Conservation (phyloP, 2,888 invertebrate genomes). For the Achlya flavicornis region DNA sequence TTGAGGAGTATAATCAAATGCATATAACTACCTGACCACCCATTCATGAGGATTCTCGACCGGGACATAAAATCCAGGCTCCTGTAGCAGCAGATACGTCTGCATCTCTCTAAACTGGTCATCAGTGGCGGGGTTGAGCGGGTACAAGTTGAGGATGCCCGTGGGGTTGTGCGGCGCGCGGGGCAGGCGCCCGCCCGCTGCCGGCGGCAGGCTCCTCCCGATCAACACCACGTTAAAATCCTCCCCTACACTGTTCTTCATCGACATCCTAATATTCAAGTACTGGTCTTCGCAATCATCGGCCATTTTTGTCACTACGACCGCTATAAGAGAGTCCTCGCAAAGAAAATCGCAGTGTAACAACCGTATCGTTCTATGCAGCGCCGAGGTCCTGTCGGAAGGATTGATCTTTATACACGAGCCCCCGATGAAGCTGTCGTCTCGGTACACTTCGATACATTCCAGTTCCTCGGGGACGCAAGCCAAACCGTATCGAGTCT, state of each 20-base stretch:
- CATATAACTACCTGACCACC: conserved; percentile 59
- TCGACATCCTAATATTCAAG: conserved; percentile 52
- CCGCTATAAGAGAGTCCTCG: conserved; percentile 51
- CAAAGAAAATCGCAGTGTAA: conserved; percentile 67
- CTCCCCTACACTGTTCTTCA: conserved; percentile 31
- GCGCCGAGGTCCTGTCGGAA: conserved; percentile 44
- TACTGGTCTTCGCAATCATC: conserved; percentile 43
- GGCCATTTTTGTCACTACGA: conserved; percentile 66
- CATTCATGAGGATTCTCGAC: conserved; percentile 66
- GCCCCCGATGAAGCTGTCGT: conserved; percentile 81
- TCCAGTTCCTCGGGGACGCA: conserved; percentile 51
- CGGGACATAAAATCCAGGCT: conserved; percentile 70
- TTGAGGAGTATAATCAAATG: neutral
- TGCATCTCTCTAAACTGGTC: conserved; percentile 47
- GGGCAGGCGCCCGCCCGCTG: too few species aligned
- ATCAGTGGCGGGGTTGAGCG: conserved; percentile 26
- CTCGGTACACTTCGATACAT: conserved; percentile 63
- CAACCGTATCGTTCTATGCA: conserved; percentile 52
- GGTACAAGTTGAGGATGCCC: conserved; percentile 33
- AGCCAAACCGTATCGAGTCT: conserved; percentile 45
- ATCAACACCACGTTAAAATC: conserved; percentile 42
- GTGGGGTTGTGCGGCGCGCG: conserved; percentile 15
- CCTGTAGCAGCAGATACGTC: conserved; percentile 57
- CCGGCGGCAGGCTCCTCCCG: conserved; percentile 45
- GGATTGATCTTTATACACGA: conserved; percentile 75